phyloP scores from a whole-genome alignment of 1,140 invertebrate species.

The Cydia fagiglandana region DNA sequence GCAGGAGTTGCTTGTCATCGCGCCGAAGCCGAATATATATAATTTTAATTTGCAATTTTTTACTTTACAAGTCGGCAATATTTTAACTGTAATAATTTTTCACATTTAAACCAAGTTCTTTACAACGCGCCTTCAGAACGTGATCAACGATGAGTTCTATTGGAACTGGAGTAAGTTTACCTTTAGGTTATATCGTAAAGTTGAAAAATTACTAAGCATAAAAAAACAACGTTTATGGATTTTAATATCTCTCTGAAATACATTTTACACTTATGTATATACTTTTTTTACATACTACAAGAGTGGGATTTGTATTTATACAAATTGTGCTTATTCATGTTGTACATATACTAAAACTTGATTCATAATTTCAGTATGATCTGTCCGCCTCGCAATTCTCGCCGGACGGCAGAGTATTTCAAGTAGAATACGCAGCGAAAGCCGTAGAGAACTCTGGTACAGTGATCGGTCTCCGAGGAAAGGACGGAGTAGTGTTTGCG shows the following conservation, averaged over 20 bases:
- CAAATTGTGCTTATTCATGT: slow-evolving; percentile 53
- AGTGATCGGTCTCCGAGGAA: slow-evolving; percentile 95
- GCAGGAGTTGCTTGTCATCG: slow-evolving; percentile 43
- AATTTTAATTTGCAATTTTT: slow-evolving; percentile 29
- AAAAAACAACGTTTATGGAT: not conserved
- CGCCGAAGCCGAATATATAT: slow-evolving; percentile 27
- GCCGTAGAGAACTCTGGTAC: slow-evolving; percentile 99
- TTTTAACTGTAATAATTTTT: not conserved
- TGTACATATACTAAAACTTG: slow-evolving; percentile 33
- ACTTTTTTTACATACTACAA: not conserved
- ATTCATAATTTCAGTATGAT: slow-evolving; percentile 91
- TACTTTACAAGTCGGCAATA: slow-evolving; percentile 10
- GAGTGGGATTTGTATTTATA: not conserved
- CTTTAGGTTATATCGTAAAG: slow-evolving; percentile 44
- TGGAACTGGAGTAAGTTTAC: slow-evolving; percentile 92
- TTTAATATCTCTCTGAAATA: not conserved
- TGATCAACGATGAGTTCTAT: slow-evolving; percentile 92
- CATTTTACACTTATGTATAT: not conserved
- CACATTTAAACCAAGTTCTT: not conserved
- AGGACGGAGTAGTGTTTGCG: slow-evolving; percentile 98
- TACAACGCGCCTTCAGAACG: slow-evolving; percentile 25
- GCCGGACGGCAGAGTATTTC: slow-evolving; percentile 98
- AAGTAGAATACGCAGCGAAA: slow-evolving; percentile 99
- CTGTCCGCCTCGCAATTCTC: slow-evolving; percentile 99
- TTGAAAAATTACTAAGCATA: not conserved